These are phyloP conservation scores for Silurus glanis DNA, from an alignment of 2,113 vertebrate genomes.

Conservation along the genomic window DNA sequence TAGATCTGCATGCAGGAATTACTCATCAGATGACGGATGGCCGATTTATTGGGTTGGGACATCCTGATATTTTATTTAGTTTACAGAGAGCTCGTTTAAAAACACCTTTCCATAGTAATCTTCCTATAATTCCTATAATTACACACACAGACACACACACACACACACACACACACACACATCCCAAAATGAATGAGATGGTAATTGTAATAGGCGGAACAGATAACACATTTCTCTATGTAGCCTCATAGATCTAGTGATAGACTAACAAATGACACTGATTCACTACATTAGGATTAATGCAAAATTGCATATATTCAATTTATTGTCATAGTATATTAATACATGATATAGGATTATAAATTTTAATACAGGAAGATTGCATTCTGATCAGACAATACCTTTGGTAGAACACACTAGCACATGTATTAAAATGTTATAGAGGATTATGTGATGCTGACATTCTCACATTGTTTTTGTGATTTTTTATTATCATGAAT, in stretches of 20 bases:
- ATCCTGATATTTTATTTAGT: neutral
- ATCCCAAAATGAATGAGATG: conserved; percentile 4
- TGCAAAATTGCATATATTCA: no score
- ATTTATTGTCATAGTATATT: no score
- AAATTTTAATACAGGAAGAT: neutral
- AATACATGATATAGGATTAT: neutral
- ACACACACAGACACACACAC: neutral
- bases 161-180: neutral
- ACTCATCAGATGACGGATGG: neutral
- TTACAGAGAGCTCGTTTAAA: neutral
- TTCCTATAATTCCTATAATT: neutral
- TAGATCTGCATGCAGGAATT: conserved; percentile 19
- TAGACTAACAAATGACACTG: no score
- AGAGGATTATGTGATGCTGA: neutral
- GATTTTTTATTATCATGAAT: neutral
- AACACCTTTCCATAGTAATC: conserved; percentile 11
- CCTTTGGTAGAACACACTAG: neutral
- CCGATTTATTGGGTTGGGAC: neutral
- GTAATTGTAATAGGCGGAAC: neutral
- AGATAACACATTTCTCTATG: neutral
- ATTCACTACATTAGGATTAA: no score
- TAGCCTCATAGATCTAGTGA: neutral
- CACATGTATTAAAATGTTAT: neutral
- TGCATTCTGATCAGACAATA: neutral
- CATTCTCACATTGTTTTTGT: neutral